Evolutionary conservation across 2,888 invertebrate species (phyloP).

Genomic region (Nomada flava): DNA sequence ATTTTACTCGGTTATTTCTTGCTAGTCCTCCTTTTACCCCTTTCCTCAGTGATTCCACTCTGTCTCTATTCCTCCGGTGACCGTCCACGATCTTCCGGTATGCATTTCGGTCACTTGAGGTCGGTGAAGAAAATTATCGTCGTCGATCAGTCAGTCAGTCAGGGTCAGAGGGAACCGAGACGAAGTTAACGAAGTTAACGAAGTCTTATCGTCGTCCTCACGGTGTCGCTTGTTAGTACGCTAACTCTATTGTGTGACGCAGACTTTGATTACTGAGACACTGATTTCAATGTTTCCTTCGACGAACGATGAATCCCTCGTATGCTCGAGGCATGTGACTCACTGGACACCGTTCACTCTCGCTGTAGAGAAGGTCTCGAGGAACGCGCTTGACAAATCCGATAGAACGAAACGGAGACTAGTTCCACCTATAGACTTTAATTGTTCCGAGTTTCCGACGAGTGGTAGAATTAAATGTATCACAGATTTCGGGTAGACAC

Average conservation of each 20-base stretch:
- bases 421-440: background rate
- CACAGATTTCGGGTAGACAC: background rate
- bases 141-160: constrained; percentile 50
- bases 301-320: background rate
- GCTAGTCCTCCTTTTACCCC: constrained; percentile 55
- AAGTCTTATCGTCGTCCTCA: constrained; percentile 38
- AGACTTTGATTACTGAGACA: constrained; percentile 16
- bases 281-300: background rate
- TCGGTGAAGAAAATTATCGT: constrained; percentile 40
- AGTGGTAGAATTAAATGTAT: constrained; percentile 44
- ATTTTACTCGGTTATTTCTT: constrained; percentile 78
- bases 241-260: constrained; percentile 19
- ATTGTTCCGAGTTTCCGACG: constrained; percentile 1
- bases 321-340: too few relatives aligned
- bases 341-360: background rate
- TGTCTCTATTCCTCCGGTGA: constrained; percentile 12
- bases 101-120: constrained; percentile 31
- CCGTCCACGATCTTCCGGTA: background rate
- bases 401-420: background rate
- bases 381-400: background rate
- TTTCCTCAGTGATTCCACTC: constrained; percentile 21
- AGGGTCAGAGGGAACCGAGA: constrained; percentile 42
- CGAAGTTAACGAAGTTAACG: constrained; percentile 42
- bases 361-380: background rate
- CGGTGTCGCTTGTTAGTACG: constrained; percentile 34